These are phyloP conservation scores for Zophobas morio DNA, from an alignment of 1,140 invertebrate genomes.

Conservation along the genomic window DNA sequence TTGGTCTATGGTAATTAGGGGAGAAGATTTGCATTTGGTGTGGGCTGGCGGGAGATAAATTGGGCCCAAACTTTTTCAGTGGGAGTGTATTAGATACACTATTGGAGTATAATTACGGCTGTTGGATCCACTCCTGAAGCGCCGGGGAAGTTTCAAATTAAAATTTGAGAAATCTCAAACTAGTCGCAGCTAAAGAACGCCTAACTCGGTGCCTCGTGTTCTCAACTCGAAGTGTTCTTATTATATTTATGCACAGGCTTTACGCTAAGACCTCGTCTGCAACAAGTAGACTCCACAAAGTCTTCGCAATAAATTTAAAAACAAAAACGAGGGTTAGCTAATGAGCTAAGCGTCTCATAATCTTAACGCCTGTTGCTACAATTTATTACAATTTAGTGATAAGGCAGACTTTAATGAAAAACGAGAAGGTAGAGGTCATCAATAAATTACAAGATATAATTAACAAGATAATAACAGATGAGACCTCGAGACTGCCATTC, in stretches of 20 bases:
- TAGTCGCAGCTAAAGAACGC: too few species aligned
- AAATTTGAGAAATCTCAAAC: too few species aligned
- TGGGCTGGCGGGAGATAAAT: not conserved
- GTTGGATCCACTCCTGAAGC: too few species aligned
- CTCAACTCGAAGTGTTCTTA: too few species aligned
- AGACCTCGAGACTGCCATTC: conserved; percentile 33
- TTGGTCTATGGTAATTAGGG: not conserved
- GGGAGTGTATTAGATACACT: too few species aligned
- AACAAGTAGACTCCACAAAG: too few species aligned
- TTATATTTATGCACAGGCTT: too few species aligned
- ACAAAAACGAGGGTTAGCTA: not conserved
- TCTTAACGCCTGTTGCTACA: conserved; percentile 31
- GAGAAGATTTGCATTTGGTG: not conserved
- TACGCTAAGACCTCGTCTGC: too few species aligned
- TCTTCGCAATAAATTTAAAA: not conserved
- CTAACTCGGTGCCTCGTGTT: too few species aligned
- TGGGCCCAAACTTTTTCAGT: too few species aligned
- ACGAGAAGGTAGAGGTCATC: conserved; percentile 28
- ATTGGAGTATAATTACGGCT: too few species aligned
- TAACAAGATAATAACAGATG: conserved; percentile 30
- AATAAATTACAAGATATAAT: conserved; percentile 39
- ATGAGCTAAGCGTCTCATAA: not conserved
- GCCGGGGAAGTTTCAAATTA: too few species aligned
- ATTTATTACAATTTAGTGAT: conserved; percentile 32
- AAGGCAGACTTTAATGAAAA: conserved; percentile 25